These are phyloP conservation scores for Taenioides sp. DNA, from an alignment of 2,797 vertebrate genomes.

Conservation along the genomic window DNA sequence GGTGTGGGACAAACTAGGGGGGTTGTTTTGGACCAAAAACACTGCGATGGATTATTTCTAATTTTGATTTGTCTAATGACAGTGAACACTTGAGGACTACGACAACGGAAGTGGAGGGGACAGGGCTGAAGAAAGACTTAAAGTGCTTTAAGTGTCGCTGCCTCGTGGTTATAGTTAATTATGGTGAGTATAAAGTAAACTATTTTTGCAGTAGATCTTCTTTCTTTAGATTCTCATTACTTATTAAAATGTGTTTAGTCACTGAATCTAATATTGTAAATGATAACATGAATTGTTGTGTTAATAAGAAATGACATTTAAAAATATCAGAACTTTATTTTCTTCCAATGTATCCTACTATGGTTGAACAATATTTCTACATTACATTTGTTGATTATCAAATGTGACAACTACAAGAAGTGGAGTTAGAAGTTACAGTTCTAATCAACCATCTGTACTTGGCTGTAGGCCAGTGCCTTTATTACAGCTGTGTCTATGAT, in stretches of 20 bases:
- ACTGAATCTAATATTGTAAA: neutral
- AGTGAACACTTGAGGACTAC: constrained; percentile 19
- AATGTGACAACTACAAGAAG: neutral
- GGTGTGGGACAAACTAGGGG: constrained; percentile 10
- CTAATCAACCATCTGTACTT: neutral
- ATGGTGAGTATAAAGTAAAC: constrained; percentile 64
- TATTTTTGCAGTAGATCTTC: constrained; percentile 17
- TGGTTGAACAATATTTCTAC: neutral
- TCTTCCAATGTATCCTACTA: neutral
- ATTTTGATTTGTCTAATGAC: neutral
- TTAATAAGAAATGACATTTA: neutral
- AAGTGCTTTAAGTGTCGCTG: constrained; percentile 34
- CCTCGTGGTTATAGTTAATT: constrained; percentile 22
- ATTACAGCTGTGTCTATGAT: neutral
- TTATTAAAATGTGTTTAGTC: constrained; percentile 9
- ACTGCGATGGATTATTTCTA: constrained; percentile 8
- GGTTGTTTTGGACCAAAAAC: constrained; percentile 8
- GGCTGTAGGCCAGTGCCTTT: neutral
- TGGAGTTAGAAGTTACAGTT: neutral
- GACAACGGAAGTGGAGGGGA: constrained; percentile 29
- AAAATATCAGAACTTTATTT: neutral
- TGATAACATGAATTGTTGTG: neutral
- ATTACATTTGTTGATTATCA: neutral
- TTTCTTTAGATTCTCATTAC: constrained; percentile 1
- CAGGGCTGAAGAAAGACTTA: constrained; percentile 18